Base-by-base conservation (phyloP, 1,140 invertebrate species). In the Hyles euphorbiae region DNA sequence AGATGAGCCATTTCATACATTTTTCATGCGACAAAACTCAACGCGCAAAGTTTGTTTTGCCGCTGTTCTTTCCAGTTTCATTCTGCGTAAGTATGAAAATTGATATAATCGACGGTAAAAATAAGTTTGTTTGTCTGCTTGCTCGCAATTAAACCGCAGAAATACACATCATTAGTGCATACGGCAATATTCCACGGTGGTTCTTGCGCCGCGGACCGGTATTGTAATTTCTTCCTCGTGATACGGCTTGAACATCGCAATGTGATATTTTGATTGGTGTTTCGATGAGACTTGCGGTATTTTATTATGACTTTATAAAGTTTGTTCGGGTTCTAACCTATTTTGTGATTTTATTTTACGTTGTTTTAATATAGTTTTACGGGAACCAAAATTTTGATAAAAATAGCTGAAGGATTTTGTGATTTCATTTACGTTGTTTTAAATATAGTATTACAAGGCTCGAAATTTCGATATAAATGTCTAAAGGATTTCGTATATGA, bases 91-190 rank as follows among this genome's bases (percentile, higher is more conserved):
- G 36, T 8, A 8, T 40, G 8, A 22, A 22, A 22, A 22, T 0
- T 3, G 62, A 45, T 34, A 47, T 32, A n/a, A 4, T 53, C 36
- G 32, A 11, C 12, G 62, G 61, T 56, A 32, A 46, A 12, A 2
- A 3, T 11, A 11, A 6, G 47, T 22, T 48, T 48, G n/a, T 22
- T 48, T 22, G 47, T 48, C 68, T 74, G 76, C 79, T 79, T 75
- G 81, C 78, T 76, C 70, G 76, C 83, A 86, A 86, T 86, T 86
- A 86, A 86, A 86, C 81, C 79, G 78, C 79, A 86, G 79, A 81
- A 86, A 79, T 73, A 78, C 78, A 77, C 71, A 69, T 83, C 83
- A 86, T 83, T 86, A 83, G 75, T 71, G 76, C 72, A 76, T 67
- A 83, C 70, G 83, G 76, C 74, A 81, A 86, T 86, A 86, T 86